Evolutionary conservation across 2,888 invertebrate genomes (phyloP).

Genomic region (Stramonita haemastoma): DNA sequence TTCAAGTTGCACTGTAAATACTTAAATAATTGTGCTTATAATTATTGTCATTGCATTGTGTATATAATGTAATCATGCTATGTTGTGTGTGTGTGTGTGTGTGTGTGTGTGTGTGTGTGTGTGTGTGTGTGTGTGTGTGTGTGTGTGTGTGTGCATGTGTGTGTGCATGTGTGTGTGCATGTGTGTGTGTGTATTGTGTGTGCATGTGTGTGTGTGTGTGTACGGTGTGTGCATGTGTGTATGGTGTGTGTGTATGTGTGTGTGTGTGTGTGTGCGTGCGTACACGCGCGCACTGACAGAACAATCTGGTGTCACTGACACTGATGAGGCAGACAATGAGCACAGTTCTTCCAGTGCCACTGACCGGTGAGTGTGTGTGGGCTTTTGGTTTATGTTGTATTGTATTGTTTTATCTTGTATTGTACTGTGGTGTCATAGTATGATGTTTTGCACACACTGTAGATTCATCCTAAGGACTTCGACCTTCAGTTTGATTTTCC

Average conservation of each 20-base stretch:
- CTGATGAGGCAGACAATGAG: constrained; percentile 51
- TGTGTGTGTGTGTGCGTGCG: not conserved
- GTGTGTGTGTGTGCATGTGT: not conserved
- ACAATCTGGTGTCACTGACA: constrained; percentile 46
- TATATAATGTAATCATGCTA: too few species aligned
- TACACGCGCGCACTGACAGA: constrained; percentile 34
- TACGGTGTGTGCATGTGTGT: constrained; percentile 3
- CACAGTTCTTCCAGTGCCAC: constrained; percentile 46
- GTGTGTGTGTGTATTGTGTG: not conserved
- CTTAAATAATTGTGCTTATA: too few species aligned
- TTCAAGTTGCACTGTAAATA: too few species aligned
- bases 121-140: constrained; percentile 4
- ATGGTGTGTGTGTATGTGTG: not conserved
- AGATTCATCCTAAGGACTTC: too few species aligned
- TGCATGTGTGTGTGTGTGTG: not conserved
- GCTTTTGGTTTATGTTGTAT: not conserved
- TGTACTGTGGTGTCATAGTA: too few species aligned
- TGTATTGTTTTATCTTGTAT: not conserved
- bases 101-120: not conserved
- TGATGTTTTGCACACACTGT: too few species aligned
- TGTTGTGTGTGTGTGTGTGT: too few species aligned
- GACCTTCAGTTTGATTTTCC: too few species aligned
- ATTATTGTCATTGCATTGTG: too few species aligned
- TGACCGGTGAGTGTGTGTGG: constrained; percentile 38
- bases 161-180: not conserved